These are phyloP conservation scores for Motacilla tschutschensis DNA, from an alignment of 2,113 vertebrate genomes.

Conservation along the genomic window DNA sequence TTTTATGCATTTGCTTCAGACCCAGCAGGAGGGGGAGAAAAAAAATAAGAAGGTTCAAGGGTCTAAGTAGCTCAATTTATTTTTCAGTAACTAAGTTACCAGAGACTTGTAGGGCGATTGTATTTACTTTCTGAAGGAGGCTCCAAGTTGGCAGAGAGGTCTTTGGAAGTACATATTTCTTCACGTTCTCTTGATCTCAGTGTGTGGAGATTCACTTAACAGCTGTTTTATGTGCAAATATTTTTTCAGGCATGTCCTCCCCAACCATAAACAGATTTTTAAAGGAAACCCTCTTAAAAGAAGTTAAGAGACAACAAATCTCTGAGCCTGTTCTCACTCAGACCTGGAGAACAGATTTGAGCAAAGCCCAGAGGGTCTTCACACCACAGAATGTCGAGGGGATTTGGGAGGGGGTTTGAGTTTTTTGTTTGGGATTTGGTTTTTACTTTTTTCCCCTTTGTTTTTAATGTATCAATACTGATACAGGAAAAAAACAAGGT, in stretches of 20 bases:
- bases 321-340: slow-evolving; percentile 2
- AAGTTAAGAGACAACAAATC: slow-evolving; percentile 57
- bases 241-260: slow-evolving; percentile 87
- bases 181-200: slow-evolving; percentile 80
- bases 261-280: slow-evolving; percentile 72
- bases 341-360: background rate
- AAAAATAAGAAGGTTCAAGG: slow-evolving; percentile 57
- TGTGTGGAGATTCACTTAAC: slow-evolving; percentile 78
- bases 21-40: background rate
- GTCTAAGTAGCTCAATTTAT: slow-evolving; percentile 77
- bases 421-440: background rate
- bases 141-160: slow-evolving; percentile 76
- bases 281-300: slow-evolving; percentile 56
- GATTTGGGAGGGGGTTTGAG: background rate
- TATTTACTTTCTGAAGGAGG: slow-evolving; percentile 76
- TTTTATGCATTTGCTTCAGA: slow-evolving; percentile 55
- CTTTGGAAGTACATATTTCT: slow-evolving; percentile 81
- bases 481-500: background rate
- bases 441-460: fast-evolving
- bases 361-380: background rate
- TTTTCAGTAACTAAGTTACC: slow-evolving; percentile 82
- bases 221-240: slow-evolving; percentile 80
- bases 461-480: background rate
- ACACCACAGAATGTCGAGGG: fast-evolving
- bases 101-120: slow-evolving; percentile 68